A percentile compares a stretch with the other conserved stretches of the same genome.
phyloP scores from a whole-genome alignment of 2,797 vertebrate genomes.

The Huso huso region DNA sequence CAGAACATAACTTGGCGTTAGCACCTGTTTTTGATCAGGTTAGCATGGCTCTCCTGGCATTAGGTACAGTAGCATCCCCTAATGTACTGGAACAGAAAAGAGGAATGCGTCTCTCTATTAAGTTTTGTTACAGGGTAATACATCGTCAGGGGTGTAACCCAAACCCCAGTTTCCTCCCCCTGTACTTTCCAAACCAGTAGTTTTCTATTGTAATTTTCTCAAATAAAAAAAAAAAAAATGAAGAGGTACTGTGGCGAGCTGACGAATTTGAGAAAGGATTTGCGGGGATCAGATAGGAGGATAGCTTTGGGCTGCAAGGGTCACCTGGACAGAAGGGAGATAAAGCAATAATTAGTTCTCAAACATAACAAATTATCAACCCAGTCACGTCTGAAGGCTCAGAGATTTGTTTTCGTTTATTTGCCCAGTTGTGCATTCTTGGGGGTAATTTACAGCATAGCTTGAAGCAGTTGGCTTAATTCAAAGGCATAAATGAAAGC shows the following conservation, averaged over 20 bases:
- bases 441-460: slow-evolving; percentile 70
- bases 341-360: slow-evolving; percentile 58
- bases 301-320: slow-evolving; percentile 51
- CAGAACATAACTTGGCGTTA: slow-evolving; percentile 60
- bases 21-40: slow-evolving; percentile 50
- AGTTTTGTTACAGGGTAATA: slow-evolving; percentile 23
- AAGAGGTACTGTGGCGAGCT: slow-evolving; percentile 37
- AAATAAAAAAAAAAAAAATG: slow-evolving; percentile 21
- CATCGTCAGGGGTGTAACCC: slow-evolving; percentile 17
- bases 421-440: slow-evolving; percentile 65
- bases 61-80: slow-evolving; percentile 19
- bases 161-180: slow-evolving; percentile 16
- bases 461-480: slow-evolving; percentile 67
- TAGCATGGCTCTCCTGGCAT: slow-evolving; percentile 23
- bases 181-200: slow-evolving; percentile 24
- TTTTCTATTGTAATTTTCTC: slow-evolving; percentile 39
- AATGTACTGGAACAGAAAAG: slow-evolving; percentile 2
- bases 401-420: slow-evolving; percentile 48
- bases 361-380: slow-evolving; percentile 68
- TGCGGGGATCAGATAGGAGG: slow-evolving; percentile 54
- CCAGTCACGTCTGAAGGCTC: slow-evolving; percentile 42
- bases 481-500: slow-evolving; percentile 68
- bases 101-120: slow-evolving; percentile 12
- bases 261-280: slow-evolving; percentile 64
- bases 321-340: slow-evolving; percentile 56